These are phyloP conservation scores for Epinephelus cyanopodus DNA, from an alignment of 2,113 vertebrate genomes.

Conservation along the genomic window DNA sequence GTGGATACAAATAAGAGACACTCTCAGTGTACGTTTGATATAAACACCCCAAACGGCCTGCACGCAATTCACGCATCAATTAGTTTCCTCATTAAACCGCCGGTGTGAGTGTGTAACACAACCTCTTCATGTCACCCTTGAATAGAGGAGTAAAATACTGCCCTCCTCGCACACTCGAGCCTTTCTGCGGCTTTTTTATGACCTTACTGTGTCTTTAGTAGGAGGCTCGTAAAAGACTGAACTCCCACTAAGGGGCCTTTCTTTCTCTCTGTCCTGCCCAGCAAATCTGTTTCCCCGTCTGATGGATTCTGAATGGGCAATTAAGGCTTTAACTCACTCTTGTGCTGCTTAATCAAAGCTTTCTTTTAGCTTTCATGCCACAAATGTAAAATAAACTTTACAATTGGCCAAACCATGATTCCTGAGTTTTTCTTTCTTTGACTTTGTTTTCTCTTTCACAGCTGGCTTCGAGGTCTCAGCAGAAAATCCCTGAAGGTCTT, in stretches of 20 bases:
- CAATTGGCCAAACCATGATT: slow-evolving; percentile 15
- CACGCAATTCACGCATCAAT: slow-evolving; percentile 14
- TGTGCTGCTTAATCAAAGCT: not conserved
- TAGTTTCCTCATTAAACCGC: slow-evolving; percentile 37
- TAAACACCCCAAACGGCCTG: not conserved
- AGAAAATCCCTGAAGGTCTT: slow-evolving; percentile 19
- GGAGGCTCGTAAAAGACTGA: slow-evolving; percentile 55
- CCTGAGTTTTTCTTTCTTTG: not conserved
- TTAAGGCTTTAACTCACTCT: not conserved
- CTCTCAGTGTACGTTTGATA: slow-evolving; percentile 1
- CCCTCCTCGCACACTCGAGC: not conserved
- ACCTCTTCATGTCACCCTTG: slow-evolving; percentile 36
- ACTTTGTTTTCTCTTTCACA: not conserved
- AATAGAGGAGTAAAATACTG: slow-evolving; percentile 53
- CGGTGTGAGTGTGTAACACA: slow-evolving; percentile 3
- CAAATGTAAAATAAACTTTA: not conserved
- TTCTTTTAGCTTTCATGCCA: slow-evolving; percentile 18
- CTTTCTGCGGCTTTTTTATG: slow-evolving; percentile 58
- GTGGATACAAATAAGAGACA: slow-evolving; percentile 1
- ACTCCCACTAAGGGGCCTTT: slow-evolving; percentile 39
- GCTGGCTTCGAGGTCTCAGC: slow-evolving; percentile 29
- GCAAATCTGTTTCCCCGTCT: slow-evolving; percentile 6
- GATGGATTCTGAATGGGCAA: slow-evolving; percentile 39
- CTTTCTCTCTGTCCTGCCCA: slow-evolving; percentile 6
- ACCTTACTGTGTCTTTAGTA: slow-evolving; percentile 45